Evolutionary conservation across 1,140 invertebrate genomes (phyloP).

Genomic region (Asbolus verrucosus): DNA sequence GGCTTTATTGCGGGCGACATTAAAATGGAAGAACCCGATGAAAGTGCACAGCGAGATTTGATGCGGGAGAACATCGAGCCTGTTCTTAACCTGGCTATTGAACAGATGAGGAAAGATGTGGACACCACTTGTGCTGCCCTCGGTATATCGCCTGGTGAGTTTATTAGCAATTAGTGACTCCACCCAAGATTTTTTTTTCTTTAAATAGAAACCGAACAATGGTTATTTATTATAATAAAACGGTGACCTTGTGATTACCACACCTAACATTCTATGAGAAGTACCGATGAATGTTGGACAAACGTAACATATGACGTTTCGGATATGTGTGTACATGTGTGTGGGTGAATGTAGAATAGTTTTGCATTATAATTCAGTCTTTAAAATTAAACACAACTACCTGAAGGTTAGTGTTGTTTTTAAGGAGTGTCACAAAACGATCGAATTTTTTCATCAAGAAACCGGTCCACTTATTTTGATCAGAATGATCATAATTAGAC

Average conservation of each 20-base stretch:
- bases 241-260: constrained; percentile 30
- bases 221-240: constrained; percentile 5
- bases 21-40: constrained; percentile 73
- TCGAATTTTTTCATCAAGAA: neutral
- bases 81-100: constrained; percentile 85
- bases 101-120: constrained; percentile 87
- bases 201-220: neutral
- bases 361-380: constrained; percentile 30
- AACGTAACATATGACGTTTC: constrained; percentile 23
- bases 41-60: constrained; percentile 63
- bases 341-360: constrained; percentile 43
- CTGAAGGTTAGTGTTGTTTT: constrained; percentile 24
- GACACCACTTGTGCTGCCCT: constrained; percentile 85
- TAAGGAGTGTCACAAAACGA: constrained; percentile 10
- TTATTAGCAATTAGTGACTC: constrained; percentile 3
- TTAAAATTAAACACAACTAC: neutral
- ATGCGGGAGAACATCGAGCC: constrained; percentile 84
- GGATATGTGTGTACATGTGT: constrained; percentile 1
- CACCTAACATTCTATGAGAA: constrained; percentile 31
- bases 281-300: constrained; percentile 25
- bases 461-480: constrained; percentile 25
- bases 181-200: constrained; percentile 19
- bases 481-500: too few relatives aligned
- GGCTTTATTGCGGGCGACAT: constrained; percentile 68
- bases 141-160: constrained; percentile 87